phyloP scores from a whole-genome alignment of 64 coral and sea anemone species.

The Catalaphyllia jardinei region DNA sequence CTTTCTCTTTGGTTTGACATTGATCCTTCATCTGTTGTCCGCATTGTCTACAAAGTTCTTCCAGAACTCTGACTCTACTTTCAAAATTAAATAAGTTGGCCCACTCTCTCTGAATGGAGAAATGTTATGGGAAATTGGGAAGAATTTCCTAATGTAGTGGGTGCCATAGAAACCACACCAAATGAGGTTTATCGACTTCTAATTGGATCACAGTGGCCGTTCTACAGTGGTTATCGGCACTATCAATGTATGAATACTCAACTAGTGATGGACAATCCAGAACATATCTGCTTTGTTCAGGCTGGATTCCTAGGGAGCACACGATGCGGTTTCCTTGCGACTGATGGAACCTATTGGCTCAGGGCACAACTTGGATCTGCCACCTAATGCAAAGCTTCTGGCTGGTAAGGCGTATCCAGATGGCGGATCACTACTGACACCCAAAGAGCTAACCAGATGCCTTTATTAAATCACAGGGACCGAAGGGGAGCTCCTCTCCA shows the following conservation, averaged over 20 bases:
- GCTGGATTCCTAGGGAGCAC: constrained; percentile 30
- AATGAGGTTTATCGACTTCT: background rate
- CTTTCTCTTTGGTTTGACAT: constrained; percentile 4
- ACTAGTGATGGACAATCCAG: constrained; percentile 7
- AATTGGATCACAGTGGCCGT: background rate
- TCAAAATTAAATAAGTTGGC: constrained; percentile 25
- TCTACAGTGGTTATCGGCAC: constrained; percentile 21
- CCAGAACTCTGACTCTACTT: constrained; percentile 32
- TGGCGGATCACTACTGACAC: no score
- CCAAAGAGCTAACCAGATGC: no score
- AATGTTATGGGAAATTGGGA: constrained; percentile 38
- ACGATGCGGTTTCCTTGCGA: background rate
- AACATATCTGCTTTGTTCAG: constrained; percentile 8
- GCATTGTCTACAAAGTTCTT: background rate
- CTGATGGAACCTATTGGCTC: constrained; percentile 27
- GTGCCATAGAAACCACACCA: background rate
- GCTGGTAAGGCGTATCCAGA: no score
- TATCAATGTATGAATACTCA: constrained; percentile 37
- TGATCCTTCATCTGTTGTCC: background rate
- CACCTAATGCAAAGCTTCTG: background rate
- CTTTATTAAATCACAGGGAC: no score
- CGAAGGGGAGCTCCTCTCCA: no score
- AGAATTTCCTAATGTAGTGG: constrained; percentile 13
- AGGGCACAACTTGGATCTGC: background rate
- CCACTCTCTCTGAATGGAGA: constrained; percentile 1